phyloP scores from a whole-genome alignment of 2,113 vertebrate genomes.

The Myotis lucifugus region DNA sequence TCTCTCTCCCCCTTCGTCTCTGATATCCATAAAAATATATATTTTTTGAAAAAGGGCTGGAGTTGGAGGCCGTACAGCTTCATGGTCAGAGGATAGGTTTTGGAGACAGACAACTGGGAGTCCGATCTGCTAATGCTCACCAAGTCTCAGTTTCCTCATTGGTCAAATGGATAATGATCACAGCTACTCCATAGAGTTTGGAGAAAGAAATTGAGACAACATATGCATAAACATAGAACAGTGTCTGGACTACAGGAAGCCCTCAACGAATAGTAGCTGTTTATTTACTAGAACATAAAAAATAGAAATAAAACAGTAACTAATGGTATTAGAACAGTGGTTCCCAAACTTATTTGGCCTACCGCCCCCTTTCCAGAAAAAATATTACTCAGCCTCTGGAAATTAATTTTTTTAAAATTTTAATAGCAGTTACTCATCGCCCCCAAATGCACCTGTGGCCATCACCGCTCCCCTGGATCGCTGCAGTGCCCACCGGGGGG shows the following conservation, averaged over 20 bases:
- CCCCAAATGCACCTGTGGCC: too few species aligned
- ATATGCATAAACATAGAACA: not conserved
- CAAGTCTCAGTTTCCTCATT: not conserved
- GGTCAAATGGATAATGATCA: not conserved
- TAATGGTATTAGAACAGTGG: not conserved
- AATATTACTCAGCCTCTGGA: too few species aligned
- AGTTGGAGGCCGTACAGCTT: not conserved
- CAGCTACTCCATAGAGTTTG: not conserved
- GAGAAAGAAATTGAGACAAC: not conserved
- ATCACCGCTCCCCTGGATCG: too few species aligned
- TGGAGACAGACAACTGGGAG: not conserved
- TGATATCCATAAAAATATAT: too few species aligned
- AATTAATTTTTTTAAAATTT: too few species aligned
- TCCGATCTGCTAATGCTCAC: not conserved
- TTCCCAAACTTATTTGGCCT: too few species aligned
- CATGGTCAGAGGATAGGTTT: not conserved
- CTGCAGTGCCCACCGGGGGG: too few species aligned
- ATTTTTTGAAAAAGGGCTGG: not conserved
- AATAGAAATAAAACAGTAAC: not conserved
- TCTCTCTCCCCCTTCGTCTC: too few species aligned
- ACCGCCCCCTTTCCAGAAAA: too few species aligned
- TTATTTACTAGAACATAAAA: slow-evolving; percentile 21
- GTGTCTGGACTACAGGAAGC: not conserved
- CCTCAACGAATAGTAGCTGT: not conserved
- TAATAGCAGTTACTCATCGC: too few species aligned